A percentile compares a stretch with the other conserved stretches of the same genome.
Conservation (phyloP, 23 tunicate genomes). For the Diplosoma virens region DNA sequence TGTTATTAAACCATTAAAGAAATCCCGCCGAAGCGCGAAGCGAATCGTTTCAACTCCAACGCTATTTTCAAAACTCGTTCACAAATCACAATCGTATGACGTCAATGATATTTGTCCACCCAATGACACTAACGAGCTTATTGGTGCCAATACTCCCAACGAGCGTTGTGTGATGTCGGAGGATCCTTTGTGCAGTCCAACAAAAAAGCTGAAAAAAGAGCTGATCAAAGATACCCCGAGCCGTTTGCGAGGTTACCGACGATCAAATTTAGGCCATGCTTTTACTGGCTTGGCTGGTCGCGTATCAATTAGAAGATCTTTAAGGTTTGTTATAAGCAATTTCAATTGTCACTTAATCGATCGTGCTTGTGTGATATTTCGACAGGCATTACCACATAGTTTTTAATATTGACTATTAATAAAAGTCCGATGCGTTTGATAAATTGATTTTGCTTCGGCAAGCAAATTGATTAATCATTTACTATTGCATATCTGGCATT, state of each 20-base stretch:
- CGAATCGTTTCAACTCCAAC: slow-evolving; percentile 31
- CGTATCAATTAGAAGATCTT: slow-evolving; percentile 18
- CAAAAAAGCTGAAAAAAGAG: slow-evolving; percentile 19
- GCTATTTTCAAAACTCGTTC: background rate
- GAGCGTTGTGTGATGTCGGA: too few relatives aligned
- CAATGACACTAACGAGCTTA: too few relatives aligned
- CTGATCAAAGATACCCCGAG: slow-evolving; percentile 38
- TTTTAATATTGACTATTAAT: too few relatives aligned
- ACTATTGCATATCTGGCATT: too few relatives aligned
- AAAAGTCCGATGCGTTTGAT: too few relatives aligned
- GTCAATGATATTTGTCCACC: background rate
- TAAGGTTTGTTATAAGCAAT: slow-evolving; percentile 22
- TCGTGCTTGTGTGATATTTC: too few relatives aligned
- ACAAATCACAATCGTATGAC: background rate
- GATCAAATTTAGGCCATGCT: background rate
- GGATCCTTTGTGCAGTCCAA: slow-evolving; percentile 1
- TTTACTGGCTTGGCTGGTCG: slow-evolving; percentile 22
- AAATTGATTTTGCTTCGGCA: too few relatives aligned
- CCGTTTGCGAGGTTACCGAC: background rate
- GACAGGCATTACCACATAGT: too few relatives aligned
- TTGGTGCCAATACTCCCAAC: too few relatives aligned
- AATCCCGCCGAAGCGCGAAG: slow-evolving; percentile 1
- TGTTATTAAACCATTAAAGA: too few relatives aligned
- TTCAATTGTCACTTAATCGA: too few relatives aligned
- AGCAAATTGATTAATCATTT: too few relatives aligned